These are phyloP conservation scores for Lasioglossum leucozonium DNA, from an alignment of 2,888 invertebrate species.

Conservation along the genomic window DNA sequence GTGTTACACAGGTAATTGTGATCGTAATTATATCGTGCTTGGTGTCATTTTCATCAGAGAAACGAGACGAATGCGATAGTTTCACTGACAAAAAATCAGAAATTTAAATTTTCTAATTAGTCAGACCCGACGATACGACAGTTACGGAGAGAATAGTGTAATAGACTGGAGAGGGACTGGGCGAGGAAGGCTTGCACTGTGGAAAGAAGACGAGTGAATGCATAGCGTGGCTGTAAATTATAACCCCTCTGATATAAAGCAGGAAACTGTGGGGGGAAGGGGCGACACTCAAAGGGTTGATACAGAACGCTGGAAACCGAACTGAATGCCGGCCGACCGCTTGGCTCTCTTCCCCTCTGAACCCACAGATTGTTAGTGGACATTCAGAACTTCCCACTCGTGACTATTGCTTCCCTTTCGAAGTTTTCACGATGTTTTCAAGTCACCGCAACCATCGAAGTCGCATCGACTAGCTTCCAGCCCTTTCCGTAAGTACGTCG, in stretches of 20 bases:
- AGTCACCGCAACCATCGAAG: slow-evolving; percentile 58
- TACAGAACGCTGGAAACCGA: slow-evolving; percentile 19
- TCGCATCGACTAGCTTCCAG: slow-evolving; percentile 44
- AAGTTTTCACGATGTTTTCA: slow-evolving; percentile 78
- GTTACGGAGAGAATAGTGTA: not conserved
- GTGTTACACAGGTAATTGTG: too few species aligned
- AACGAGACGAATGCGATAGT: too few species aligned
- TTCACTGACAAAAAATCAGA: too few species aligned
- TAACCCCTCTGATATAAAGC: slow-evolving; percentile 56
- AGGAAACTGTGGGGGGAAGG: slow-evolving; percentile 22
- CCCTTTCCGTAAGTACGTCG: not conserved
- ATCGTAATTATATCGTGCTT: too few species aligned
- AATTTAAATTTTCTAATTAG: too few species aligned
- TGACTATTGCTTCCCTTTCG: slow-evolving; percentile 73
- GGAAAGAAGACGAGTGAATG: slow-evolving; percentile 33
- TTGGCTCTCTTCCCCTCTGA: slow-evolving; percentile 39
- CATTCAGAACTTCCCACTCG: slow-evolving; percentile 82
- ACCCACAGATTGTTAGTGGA: slow-evolving; percentile 73
- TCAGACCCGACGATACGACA: too few species aligned
- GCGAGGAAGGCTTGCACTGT: slow-evolving; percentile 8
- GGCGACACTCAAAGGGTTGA: slow-evolving; percentile 32
- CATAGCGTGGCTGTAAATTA: slow-evolving; percentile 68
- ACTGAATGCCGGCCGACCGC: slow-evolving; percentile 11
- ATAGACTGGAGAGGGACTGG: slow-evolving; percentile 16
- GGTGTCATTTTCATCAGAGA: too few species aligned